Percentiles rank a stretch among this genome's conserved stretches.
Conservation (phyloP, 2,888 invertebrate species). For the Crossocerus cetratus region DNA sequence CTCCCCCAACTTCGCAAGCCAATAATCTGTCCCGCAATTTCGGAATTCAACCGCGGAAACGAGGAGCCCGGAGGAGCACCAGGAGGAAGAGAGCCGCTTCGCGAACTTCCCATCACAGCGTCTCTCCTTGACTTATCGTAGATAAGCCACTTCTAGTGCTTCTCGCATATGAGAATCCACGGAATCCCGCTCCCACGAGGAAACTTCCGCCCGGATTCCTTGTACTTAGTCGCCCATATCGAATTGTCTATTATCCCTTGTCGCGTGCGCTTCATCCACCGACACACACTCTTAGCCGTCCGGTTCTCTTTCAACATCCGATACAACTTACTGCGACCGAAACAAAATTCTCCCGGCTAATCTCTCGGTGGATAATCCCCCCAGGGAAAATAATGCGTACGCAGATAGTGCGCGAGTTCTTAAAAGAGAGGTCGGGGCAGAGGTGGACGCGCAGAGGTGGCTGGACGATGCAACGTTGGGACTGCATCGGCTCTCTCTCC, state of each 20-base stretch:
- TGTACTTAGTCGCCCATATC: slow-evolving; percentile 14
- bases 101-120: slow-evolving; percentile 52
- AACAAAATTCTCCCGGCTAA: no score
- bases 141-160: slow-evolving; percentile 57
- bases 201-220: slow-evolving; percentile 39
- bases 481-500: slow-evolving; percentile 48
- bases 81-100: slow-evolving; percentile 49
- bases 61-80: slow-evolving; percentile 23
- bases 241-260: not conserved
- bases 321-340: no score
- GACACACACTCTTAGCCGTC: not conserved
- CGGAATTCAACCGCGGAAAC: slow-evolving; percentile 61
- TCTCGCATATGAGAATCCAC: slow-evolving; percentile 39
- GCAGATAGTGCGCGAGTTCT: not conserved
- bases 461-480: slow-evolving; percentile 57
- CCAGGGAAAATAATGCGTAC: not conserved
- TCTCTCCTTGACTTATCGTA: slow-evolving; percentile 57
- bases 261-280: not conserved
- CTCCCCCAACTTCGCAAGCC: slow-evolving; percentile 67
- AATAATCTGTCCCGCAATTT: slow-evolving; percentile 71
- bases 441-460: slow-evolving; percentile 3
- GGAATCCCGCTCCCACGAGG: slow-evolving; percentile 23
- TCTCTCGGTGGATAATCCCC: not conserved
- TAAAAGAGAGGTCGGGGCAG: not conserved
- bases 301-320: not conserved